Percentiles rank a stretch among this genome's conserved stretches.
phyloP scores from a whole-genome alignment of 2,797 vertebrate genomes.

The Acanthopagrus latus region DNA sequence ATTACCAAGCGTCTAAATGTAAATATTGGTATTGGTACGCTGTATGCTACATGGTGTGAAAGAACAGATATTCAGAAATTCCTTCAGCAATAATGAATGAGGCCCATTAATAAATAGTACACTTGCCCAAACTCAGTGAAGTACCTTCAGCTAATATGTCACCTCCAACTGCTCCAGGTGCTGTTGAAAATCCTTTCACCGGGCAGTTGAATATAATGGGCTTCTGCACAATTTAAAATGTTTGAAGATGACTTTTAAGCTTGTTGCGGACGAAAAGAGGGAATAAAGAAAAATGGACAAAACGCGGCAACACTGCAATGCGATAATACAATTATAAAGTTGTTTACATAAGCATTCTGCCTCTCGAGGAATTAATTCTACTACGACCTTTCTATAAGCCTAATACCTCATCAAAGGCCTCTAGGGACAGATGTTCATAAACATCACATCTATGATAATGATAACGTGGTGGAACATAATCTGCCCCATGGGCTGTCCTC shows the following conservation, averaged over 20 bases:
- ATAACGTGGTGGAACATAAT: constrained; percentile 64
- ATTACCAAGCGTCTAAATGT: not conserved
- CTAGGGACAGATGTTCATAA: constrained; percentile 61
- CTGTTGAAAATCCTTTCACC: constrained; percentile 9
- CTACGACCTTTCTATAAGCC: constrained; percentile 61
- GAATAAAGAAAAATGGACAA: not conserved
- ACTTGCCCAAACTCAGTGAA: not conserved
- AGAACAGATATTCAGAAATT: not conserved
- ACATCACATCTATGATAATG: constrained; percentile 63
- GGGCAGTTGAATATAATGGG: constrained; percentile 7
- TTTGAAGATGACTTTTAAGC: constrained; percentile 10
- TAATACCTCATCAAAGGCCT: constrained; percentile 48
- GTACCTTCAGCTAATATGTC: not conserved
- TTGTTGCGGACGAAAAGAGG: not conserved
- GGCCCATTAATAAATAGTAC: not conserved
- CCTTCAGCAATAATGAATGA: constrained; percentile 1
- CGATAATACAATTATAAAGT: not conserved
- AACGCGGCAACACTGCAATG: not conserved
- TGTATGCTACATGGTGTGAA: not conserved
- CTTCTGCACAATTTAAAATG: constrained; percentile 24
- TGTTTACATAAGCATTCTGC: constrained; percentile 9
- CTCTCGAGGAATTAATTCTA: constrained; percentile 33
- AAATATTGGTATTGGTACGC: not conserved
- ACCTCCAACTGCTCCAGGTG: constrained; percentile 8
- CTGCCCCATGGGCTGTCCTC: constrained; percentile 55